Percentiles rank a stretch among this genome's conserved stretches.
Evolutionary conservation across 2,888 invertebrate genomes (phyloP).

Genomic region (Drosophila atroscutellata): DNA sequence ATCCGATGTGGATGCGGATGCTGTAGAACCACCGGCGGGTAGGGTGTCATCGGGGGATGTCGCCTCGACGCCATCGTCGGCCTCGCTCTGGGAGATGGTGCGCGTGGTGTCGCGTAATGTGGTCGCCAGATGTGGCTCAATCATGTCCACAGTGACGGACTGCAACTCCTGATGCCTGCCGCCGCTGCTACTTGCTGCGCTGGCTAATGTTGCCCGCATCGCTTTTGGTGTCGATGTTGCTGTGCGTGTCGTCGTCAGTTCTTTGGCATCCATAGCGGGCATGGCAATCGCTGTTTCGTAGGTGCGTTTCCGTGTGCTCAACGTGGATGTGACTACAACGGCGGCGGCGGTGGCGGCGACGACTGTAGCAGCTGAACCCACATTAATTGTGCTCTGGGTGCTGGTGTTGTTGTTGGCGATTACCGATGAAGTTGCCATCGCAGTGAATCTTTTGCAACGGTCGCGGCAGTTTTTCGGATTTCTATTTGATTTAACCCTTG

Average conservation of each 20-base stretch:
- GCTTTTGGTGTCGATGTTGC: slow-evolving; percentile 29
- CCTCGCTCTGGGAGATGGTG: slow-evolving; percentile 80
- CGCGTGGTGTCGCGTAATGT: slow-evolving; percentile 77
- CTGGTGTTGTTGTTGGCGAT: slow-evolving; percentile 78
- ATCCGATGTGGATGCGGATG: slow-evolving; percentile 13
- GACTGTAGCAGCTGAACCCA: slow-evolving; percentile 60
- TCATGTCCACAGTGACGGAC: slow-evolving; percentile 40
- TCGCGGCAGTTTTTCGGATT: slow-evolving; percentile 67
- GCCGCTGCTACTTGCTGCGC: slow-evolving; percentile 23
- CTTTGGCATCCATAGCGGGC: slow-evolving; percentile 64
- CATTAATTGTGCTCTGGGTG: slow-evolving; percentile 72
- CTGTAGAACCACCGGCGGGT: slow-evolving; percentile 37
- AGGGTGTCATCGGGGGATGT: slow-evolving; percentile 59
- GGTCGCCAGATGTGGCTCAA: slow-evolving; percentile 55
- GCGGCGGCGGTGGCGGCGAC: slow-evolving; percentile 45
- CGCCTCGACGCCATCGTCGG: slow-evolving; percentile 65
- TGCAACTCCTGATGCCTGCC: slow-evolving; percentile 22
- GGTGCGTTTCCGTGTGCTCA: slow-evolving; percentile 82
- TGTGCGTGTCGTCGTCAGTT: slow-evolving; percentile 45
- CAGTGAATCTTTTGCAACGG: slow-evolving; percentile 63
- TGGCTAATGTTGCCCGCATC: slow-evolving; percentile 12
- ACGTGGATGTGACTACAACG: slow-evolving; percentile 58
- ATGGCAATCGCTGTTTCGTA: slow-evolving; percentile 83
- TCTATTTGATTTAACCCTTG: not conserved
- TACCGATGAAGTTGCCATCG: slow-evolving; percentile 84